A percentile compares a stretch with the other conserved stretches of the same genome.
phyloP scores from a whole-genome alignment of 2,888 invertebrate genomes.

The Ormia ochracea region DNA sequence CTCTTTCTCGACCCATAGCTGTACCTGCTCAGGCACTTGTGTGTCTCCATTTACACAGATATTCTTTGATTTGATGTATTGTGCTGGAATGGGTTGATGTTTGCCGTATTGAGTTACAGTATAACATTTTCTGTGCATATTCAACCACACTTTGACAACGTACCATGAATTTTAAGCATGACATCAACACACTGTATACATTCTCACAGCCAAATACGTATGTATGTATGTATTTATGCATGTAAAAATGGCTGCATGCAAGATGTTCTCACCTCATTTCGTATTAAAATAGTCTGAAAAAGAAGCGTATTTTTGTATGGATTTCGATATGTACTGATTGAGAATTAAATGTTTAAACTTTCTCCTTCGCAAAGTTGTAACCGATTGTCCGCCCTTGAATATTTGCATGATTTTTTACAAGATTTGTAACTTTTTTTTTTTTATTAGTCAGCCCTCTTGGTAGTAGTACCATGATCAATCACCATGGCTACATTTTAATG shows the following conservation, averaged over 20 bases:
- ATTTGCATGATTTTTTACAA: neutral
- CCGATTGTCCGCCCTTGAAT: neutral
- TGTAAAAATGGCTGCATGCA: neutral
- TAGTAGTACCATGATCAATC: constrained; percentile 18
- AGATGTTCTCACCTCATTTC: constrained; percentile 43
- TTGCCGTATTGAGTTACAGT: constrained; percentile 5
- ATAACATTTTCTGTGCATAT: constrained; percentile 26
- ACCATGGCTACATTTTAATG: constrained; percentile 49
- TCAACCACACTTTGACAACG: constrained; percentile 46
- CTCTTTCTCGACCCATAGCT: neutral
- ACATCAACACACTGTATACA: constrained; percentile 40
- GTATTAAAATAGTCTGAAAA: neutral
- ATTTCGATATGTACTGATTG: neutral
- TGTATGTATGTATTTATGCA: neutral
- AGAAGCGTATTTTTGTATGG: neutral
- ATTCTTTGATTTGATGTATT: neutral
- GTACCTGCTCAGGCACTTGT: neutral
- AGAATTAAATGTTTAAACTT: neutral
- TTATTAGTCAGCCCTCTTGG: constrained; percentile 21
- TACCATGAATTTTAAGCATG: constrained; percentile 56
- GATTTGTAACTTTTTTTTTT: constrained; percentile 9
- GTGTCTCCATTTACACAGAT: neutral
- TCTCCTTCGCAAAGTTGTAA: neutral
- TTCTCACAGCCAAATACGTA: neutral
- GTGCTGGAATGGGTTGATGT: neutral